Conservation (phyloP, 2,888 invertebrate species). For the Stenoptilia bipunctidactyla region DNA sequence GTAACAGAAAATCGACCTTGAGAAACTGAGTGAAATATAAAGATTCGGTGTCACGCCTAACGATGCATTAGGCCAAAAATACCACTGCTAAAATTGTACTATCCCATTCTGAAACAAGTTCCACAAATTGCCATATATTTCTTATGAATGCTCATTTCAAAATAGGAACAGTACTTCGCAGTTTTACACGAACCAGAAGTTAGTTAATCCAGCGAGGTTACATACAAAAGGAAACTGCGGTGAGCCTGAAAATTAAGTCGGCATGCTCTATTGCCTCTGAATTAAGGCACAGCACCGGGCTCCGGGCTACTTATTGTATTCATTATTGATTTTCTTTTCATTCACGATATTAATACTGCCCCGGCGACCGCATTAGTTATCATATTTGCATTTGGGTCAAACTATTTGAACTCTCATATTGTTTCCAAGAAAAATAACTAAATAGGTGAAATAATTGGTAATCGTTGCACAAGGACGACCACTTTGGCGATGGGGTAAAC, state of each 20-base stretch:
- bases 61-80: no score
- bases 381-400: no score
- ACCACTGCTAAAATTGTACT: slow-evolving; percentile 20
- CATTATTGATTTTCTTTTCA: slow-evolving; percentile 20
- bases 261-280: slow-evolving; percentile 60
- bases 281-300: slow-evolving; percentile 43
- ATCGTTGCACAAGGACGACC: no score
- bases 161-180: slow-evolving; percentile 2
- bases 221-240: slow-evolving; percentile 62
- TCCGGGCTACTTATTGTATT: slow-evolving; percentile 25
- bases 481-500: no score
- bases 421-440: no score
- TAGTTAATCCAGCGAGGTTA: slow-evolving; percentile 50
- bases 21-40: no score
- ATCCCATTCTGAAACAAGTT: not conserved
- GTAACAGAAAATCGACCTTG: no score
- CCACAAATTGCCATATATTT: not conserved
- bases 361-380: no score
- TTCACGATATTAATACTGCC: not conserved
- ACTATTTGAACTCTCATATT: no score
- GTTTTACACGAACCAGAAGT: slow-evolving; percentile 34
- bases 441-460: no score
- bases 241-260: slow-evolving; percentile 66
- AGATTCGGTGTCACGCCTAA: no score
- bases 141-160: not conserved